A percentile compares a stretch with the other conserved stretches of the same genome.
These are phyloP conservation scores for Esox lucius DNA, from an alignment of 2,797 vertebrate species.

Conservation along the genomic window DNA sequence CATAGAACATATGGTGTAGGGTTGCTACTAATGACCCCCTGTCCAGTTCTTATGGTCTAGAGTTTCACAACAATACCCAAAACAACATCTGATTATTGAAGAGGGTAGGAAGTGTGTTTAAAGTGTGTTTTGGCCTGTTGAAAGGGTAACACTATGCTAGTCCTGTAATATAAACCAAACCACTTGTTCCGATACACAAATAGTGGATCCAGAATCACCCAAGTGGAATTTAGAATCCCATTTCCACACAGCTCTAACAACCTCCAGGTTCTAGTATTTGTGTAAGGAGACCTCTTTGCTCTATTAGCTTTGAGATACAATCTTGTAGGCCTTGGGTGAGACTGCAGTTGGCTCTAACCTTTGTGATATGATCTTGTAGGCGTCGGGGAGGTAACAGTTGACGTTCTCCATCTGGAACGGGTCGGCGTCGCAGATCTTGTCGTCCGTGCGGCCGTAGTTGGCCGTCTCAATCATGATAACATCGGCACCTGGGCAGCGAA, in stretches of 20 bases:
- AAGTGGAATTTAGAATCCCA: neutral
- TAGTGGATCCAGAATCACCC: conserved; percentile 34
- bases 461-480: conserved; percentile 99
- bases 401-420: conserved; percentile 99
- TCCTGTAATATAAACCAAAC: conserved; percentile 13
- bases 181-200: neutral
- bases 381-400: conserved; percentile 98
- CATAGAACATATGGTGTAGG: neutral
- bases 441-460: conserved; percentile 97
- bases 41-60: neutral
- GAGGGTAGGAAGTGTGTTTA: conserved; percentile 18
- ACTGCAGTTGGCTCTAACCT: conserved; percentile 76
- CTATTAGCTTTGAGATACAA: conserved; percentile 97
- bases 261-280: conserved; percentile 6
- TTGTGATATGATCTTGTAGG: conserved; percentile 99
- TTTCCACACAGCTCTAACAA: conserved; percentile 6
- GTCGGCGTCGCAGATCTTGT: conserved; percentile 99
- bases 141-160: neutral
- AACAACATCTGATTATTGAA: conserved; percentile 48
- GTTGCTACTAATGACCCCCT: conserved; percentile 15
- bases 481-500: conserved; percentile 96
- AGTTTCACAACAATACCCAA: conserved; percentile 51
- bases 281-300: neutral
- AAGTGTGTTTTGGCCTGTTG: conserved; percentile 47
- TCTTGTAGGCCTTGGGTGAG: conserved; percentile 70